Base-by-base conservation (phyloP, 2,113 vertebrate species). In the Plestiodon gilberti region DNA sequence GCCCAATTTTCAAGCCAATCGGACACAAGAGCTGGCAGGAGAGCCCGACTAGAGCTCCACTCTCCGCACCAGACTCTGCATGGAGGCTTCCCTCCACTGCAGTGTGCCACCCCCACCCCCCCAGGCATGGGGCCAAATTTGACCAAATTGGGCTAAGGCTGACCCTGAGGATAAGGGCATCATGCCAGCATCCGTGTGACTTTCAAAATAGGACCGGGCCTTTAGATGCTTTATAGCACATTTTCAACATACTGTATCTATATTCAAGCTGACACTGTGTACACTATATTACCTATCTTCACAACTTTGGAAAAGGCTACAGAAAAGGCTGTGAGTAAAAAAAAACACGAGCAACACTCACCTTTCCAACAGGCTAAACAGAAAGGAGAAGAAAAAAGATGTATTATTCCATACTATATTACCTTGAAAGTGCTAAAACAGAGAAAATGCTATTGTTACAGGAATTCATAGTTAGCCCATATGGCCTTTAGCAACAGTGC, bases 311-410 rank as follows among this genome's bases (percentile, higher is more conserved):
- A 20, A 86, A 90, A 40, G 33, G 20, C 64, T 48, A 30, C 67
- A 75, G 64, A 40, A 83, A 28, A 77, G 57, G 64, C 33, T 4
- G 6, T 33, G 23, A 23, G 23, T 64, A 33, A 73, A 64, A 33
- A 73, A 64, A 43, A 74, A 28, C 38, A 38, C 1, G 22, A 74
- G 7, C 9, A 83, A 82, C 89, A 93, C 93, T 95, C 84, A 96
- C 93, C 90, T 2, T 55, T 70, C 87, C 89, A 48, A 20, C 93
- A 92, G 82, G 91, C 90, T 95, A 91, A 78, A 95, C 78, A 84
- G 76, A 82, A 85, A 93, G 83, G 4, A 11, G 5, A 81, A 91
- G 84, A 91, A 82, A 89, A 74, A 77, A 90, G 61, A 83, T 1
- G 18, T 4, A 75, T 62, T 79, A 78, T 95, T 93, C 18, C 69